Evolutionary conservation across 2,797 vertebrate species (phyloP).

Genomic region (Paguma larvata): DNA sequence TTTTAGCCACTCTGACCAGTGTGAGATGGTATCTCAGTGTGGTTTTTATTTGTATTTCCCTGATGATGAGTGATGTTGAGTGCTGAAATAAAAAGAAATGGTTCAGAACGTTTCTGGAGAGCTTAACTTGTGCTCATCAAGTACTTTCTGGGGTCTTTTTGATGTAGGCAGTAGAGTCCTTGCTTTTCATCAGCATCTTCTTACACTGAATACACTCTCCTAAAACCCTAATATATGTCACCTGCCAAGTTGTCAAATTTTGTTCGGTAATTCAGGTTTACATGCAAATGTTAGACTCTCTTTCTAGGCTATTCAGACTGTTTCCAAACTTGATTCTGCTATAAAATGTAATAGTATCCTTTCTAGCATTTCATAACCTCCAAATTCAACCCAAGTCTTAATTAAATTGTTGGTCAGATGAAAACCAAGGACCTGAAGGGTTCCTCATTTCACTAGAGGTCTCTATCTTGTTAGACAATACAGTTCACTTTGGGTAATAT

Average conservation of each 20-base stretch:
- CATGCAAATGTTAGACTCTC: slow-evolving; percentile 20
- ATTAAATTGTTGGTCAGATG: not conserved
- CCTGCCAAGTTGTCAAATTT: not conserved
- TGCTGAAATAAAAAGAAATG: not conserved
- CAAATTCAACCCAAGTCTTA: slow-evolving; percentile 35
- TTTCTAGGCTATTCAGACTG: not conserved
- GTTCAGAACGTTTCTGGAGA: not conserved
- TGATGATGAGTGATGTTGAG: too few relatives aligned
- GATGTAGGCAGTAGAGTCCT: not conserved
- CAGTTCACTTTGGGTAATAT: not conserved
- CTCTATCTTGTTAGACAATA: not conserved
- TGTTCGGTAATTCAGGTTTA: not conserved
- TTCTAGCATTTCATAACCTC: not conserved
- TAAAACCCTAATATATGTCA: not conserved
- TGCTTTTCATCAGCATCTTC: not conserved
- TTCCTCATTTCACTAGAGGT: not conserved
- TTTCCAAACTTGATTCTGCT: not conserved
- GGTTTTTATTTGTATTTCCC: too few relatives aligned
- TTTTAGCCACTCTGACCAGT: too few relatives aligned
- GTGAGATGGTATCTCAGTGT: too few relatives aligned
- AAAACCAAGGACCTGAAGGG: not conserved
- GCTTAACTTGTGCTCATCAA: not conserved
- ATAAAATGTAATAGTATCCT: not conserved
- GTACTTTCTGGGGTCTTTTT: not conserved
- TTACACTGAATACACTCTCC: not conserved